Evolutionary conservation across 1,140 invertebrate genomes (phyloP).

Genomic region (Dreissena rostriformis): DNA sequence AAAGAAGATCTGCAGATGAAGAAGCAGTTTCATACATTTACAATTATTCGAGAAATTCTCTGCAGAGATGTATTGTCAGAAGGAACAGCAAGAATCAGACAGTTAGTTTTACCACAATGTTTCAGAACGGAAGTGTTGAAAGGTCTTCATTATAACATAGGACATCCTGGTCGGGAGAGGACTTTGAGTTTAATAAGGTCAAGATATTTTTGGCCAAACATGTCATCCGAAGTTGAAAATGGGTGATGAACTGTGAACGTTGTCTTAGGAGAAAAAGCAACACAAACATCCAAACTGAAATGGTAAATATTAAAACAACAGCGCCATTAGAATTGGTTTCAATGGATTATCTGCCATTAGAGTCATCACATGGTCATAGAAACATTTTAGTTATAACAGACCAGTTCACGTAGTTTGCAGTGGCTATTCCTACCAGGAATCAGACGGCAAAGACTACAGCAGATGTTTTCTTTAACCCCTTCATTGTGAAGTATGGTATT

Average conservation of each 20-base stretch:
- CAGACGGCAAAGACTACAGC: not conserved
- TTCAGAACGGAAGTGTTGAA: slow-evolving; percentile 17
- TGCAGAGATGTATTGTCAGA: not conserved
- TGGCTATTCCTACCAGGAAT: not conserved
- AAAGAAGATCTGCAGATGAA: slow-evolving; percentile 6
- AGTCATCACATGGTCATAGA: not conserved
- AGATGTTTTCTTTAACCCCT: not conserved
- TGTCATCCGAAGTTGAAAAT: slow-evolving; percentile 26
- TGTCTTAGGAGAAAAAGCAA: not conserved
- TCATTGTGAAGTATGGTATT: not conserved
- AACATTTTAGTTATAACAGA: not conserved
- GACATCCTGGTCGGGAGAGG: slow-evolving; percentile 31
- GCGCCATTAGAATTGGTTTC: not conserved
- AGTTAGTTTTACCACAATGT: slow-evolving; percentile 23
- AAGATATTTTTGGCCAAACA: slow-evolving; percentile 37
- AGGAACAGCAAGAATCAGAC: slow-evolving; percentile 5
- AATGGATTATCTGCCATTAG: not conserved
- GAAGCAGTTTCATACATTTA: not conserved
- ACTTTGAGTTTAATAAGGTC: slow-evolving; percentile 15
- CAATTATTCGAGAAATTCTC: slow-evolving; percentile 28
- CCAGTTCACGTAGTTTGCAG: not conserved
- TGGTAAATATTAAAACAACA: not conserved
- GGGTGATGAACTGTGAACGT: not conserved
- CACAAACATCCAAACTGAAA: not conserved
- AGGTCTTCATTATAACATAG: slow-evolving; percentile 32